These are phyloP conservation scores for Chaenogobius annularis DNA, from an alignment of 2,113 vertebrate genomes.

Conservation along the genomic window DNA sequence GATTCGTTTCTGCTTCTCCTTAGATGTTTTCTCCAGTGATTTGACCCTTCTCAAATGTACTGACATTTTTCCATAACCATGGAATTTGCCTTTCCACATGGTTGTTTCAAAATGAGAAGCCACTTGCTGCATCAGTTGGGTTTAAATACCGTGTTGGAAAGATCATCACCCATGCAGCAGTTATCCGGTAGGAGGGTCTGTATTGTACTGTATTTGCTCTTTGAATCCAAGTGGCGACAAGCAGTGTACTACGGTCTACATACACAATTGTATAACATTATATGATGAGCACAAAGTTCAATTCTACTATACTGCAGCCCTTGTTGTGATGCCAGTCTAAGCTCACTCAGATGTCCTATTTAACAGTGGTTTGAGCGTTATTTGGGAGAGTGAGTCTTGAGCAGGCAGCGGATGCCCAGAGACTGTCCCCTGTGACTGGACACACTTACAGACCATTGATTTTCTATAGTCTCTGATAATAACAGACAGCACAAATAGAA, in stretches of 20 bases:
- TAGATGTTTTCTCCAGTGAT: too few relatives aligned
- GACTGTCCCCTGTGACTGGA: slow-evolving; percentile 39
- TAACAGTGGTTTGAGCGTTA: slow-evolving; percentile 10
- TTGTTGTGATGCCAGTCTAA: not conserved
- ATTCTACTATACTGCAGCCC: not conserved
- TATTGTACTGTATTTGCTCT: too few relatives aligned
- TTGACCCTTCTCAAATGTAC: too few relatives aligned
- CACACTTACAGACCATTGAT: slow-evolving; percentile 59
- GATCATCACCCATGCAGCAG: too few relatives aligned
- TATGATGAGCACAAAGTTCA: not conserved
- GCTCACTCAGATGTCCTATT: not conserved
- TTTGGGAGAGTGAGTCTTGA: slow-evolving; percentile 31
- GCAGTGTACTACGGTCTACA: not conserved
- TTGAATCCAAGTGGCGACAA: too few relatives aligned
- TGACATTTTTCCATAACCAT: too few relatives aligned
- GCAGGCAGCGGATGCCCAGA: slow-evolving; percentile 33
- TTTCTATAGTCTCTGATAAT: slow-evolving; percentile 60
- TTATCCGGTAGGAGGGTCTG: too few relatives aligned
- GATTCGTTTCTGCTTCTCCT: too few relatives aligned
- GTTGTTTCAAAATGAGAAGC: too few relatives aligned
- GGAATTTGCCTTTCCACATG: too few relatives aligned
- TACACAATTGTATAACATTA: not conserved
- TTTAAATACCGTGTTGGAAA: too few relatives aligned
- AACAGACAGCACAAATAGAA: slow-evolving; percentile 44
- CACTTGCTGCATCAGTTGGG: too few relatives aligned